These are phyloP conservation scores for Empis stercorea DNA, from an alignment of 2,888 invertebrate species.

Conservation along the genomic window DNA sequence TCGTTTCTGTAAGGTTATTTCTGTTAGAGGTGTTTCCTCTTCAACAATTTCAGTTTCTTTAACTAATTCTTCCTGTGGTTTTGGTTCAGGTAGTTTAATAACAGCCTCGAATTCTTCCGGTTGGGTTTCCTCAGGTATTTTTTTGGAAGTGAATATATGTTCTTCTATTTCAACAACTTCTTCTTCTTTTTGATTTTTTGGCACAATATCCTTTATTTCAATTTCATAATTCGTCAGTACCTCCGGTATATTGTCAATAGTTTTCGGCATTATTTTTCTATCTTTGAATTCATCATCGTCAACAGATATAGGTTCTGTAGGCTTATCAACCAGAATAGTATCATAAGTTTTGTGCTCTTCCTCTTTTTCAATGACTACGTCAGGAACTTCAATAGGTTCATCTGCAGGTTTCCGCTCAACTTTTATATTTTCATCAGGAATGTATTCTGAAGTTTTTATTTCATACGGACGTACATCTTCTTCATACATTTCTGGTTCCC, in stretches of 20 bases:
- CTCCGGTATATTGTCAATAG: neutral
- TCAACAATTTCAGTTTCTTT: slow-evolving; percentile 20
- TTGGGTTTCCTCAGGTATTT: slow-evolving; percentile 17
- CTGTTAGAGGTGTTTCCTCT: slow-evolving; percentile 8
- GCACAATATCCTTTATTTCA: slow-evolving; percentile 16
- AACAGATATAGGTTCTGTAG: slow-evolving; percentile 23
- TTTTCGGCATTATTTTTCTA: slow-evolving; percentile 16
- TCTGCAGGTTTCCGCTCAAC: slow-evolving; percentile 14
- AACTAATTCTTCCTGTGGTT: neutral
- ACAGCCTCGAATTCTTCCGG: slow-evolving; percentile 10
- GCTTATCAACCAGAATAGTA: slow-evolving; percentile 20
- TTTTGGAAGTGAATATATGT: slow-evolving; percentile 23
- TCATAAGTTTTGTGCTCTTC: slow-evolving; percentile 7
- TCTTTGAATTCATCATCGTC: slow-evolving; percentile 26
- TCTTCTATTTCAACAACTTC: slow-evolving; percentile 16
- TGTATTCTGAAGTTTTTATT: slow-evolving; percentile 9
- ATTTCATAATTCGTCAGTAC: slow-evolving; percentile 16
- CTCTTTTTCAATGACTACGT: slow-evolving; percentile 24
- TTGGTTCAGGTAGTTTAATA: neutral
- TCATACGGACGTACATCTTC: slow-evolving; percentile 1
- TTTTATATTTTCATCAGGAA: slow-evolving; percentile 17
- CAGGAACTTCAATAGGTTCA: slow-evolving; percentile 21
- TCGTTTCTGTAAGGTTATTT: slow-evolving; percentile 3
- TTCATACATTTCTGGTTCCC: slow-evolving; percentile 4
- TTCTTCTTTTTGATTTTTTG: slow-evolving; percentile 9